These are phyloP conservation scores for Ceratothoa steindachneri DNA, from an alignment of 2,888 invertebrate species.

Conservation along the genomic window DNA sequence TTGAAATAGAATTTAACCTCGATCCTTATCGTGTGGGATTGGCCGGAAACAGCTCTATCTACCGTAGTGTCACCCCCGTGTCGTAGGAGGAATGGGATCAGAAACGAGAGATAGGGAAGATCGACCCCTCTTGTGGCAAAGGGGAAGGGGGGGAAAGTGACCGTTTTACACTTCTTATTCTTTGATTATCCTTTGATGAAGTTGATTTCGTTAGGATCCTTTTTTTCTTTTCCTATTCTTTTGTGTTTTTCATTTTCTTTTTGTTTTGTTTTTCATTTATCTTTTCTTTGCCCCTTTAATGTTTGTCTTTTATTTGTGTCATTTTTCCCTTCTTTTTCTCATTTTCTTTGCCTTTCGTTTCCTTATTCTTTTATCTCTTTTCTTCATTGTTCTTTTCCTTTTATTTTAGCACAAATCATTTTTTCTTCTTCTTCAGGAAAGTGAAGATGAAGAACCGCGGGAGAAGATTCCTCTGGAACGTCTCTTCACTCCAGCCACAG, in stretches of 20 bases:
- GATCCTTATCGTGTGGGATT: too few relatives aligned
- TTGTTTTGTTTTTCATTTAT: not conserved
- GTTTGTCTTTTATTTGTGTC: too few relatives aligned
- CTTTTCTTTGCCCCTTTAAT: not conserved
- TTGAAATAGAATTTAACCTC: too few relatives aligned
- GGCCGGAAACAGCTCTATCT: too few relatives aligned
- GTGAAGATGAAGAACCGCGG: slow-evolving; percentile 27
- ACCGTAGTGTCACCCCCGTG: too few relatives aligned
- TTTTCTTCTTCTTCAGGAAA: not conserved
- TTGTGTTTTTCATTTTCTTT: not conserved
- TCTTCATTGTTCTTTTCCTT: not conserved
- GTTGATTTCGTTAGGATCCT: not conserved
- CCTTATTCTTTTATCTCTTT: not conserved
- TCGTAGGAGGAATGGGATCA: too few relatives aligned
- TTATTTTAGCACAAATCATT: too few relatives aligned
- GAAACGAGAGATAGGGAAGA: too few relatives aligned
- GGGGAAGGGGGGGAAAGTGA: too few relatives aligned
- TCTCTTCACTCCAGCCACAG: slow-evolving; percentile 81
- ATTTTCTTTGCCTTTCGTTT: not conserved
- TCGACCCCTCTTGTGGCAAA: too few relatives aligned
- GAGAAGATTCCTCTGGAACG: slow-evolving; percentile 76
- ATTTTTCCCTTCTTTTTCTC: not conserved
- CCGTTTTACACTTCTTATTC: too few relatives aligned
- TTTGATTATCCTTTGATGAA: too few relatives aligned
- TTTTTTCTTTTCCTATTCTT: not conserved